These are phyloP conservation scores for Drosophila birchii DNA, from an alignment of 2,888 invertebrate species.

Conservation along the genomic window DNA sequence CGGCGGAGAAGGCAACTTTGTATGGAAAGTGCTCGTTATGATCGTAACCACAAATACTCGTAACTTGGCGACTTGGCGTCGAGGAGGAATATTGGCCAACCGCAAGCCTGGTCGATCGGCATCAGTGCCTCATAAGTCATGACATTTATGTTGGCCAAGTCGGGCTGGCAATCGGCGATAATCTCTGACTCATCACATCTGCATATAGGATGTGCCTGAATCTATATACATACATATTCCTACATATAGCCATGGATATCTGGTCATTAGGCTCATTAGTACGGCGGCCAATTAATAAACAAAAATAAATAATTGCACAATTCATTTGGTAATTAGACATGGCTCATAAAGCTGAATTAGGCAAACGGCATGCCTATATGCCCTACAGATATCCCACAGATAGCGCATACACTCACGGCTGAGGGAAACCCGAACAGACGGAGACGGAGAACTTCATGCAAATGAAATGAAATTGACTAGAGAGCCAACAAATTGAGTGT, in stretches of 20 bases:
- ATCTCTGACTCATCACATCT: slow-evolving; percentile 35
- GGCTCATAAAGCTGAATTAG: slow-evolving; percentile 82
- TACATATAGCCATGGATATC: slow-evolving; percentile 30
- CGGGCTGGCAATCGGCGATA: slow-evolving; percentile 31
- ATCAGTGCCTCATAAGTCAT: slow-evolving; percentile 54
- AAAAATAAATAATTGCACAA: slow-evolving; percentile 80
- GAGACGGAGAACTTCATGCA: slow-evolving; percentile 56
- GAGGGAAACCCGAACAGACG: slow-evolving; percentile 6
- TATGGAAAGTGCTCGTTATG: slow-evolving; percentile 66
- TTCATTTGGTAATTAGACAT: slow-evolving; percentile 83
- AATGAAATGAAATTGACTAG: slow-evolving; percentile 77
- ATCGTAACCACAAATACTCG: slow-evolving; percentile 64
- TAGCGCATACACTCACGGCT: slow-evolving; percentile 24
- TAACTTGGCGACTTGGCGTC: slow-evolving; percentile 44
- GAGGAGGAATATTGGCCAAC: slow-evolving; percentile 36
- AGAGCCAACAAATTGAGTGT: slow-evolving; percentile 73
- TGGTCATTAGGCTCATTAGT: slow-evolving; percentile 63
- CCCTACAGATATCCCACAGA: slow-evolving; percentile 55
- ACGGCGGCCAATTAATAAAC: slow-evolving; percentile 74
- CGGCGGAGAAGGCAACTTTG: slow-evolving; percentile 64
- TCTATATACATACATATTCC: neutral
- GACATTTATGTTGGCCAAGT: slow-evolving; percentile 58
- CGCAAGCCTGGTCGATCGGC: slow-evolving; percentile 43
- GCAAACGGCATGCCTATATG: slow-evolving; percentile 61
- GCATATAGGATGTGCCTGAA: slow-evolving; percentile 6